Percentiles rank a stretch among this genome's conserved stretches.
Conservation (phyloP, 2,797 vertebrate species). For the Falco cherrug region DNA sequence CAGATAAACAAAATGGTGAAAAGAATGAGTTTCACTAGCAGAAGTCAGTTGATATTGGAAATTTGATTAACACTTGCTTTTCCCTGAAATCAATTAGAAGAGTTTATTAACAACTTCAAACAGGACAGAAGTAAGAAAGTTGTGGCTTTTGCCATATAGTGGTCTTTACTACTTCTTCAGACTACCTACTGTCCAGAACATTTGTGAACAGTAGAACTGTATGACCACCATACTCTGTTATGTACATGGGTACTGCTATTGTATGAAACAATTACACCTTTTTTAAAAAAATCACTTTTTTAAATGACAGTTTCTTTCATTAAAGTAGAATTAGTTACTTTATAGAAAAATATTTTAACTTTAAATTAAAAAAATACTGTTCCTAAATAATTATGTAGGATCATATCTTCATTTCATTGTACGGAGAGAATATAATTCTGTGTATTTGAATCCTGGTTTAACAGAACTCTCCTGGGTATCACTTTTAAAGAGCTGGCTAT, state of each 20-base stretch:
- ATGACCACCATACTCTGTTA: conserved; percentile 64
- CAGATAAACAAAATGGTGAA: conserved; percentile 9
- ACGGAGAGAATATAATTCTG: conserved; percentile 64
- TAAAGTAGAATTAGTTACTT: conserved; percentile 64
- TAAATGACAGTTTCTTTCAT: conserved; percentile 62
- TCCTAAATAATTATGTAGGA: conserved; percentile 60
- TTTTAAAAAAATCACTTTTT: conserved; percentile 60
- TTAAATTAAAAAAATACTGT: conserved; percentile 73
- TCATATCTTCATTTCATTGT: conserved; percentile 37
- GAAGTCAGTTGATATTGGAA: conserved; percentile 20
- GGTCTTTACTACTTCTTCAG: conserved; percentile 48
- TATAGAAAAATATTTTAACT: conserved; percentile 71
- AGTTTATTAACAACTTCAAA: conserved; percentile 52
- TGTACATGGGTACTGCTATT: conserved; percentile 67
- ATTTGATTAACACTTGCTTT: neutral
- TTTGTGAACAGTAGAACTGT: conserved; percentile 60
- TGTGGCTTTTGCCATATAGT: conserved; percentile 41
- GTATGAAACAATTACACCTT: conserved; percentile 65
- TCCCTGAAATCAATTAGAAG: conserved; percentile 37
- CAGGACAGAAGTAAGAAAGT: conserved; percentile 57
- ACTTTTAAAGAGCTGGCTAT: conserved; percentile 71
- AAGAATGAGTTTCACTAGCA: neutral
- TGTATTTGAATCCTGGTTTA: conserved; percentile 62
- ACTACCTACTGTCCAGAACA: conserved; percentile 52
- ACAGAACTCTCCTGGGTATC: conserved; percentile 58